Percentiles rank a stretch among this genome's conserved stretches.
Evolutionary conservation across 2,113 vertebrate species (phyloP).

Genomic region (Gobio gobio): DNA sequence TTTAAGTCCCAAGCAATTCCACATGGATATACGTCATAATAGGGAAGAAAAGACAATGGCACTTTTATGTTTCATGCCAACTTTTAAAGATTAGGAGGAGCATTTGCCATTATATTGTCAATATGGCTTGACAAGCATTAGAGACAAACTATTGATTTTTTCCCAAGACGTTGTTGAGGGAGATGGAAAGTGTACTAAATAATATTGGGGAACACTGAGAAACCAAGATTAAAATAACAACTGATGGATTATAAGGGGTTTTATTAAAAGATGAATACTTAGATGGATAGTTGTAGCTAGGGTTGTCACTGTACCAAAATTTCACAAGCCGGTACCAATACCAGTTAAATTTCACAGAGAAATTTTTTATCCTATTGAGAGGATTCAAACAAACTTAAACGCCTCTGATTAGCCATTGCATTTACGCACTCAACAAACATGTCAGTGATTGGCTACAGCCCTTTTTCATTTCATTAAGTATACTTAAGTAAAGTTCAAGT

Average conservation of each 20-base stretch:
- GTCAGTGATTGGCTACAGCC: too few species aligned
- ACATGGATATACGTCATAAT: background rate
- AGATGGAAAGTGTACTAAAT: conserved; percentile 22
- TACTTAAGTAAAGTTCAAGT: too few species aligned
- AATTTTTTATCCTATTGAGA: too few species aligned
- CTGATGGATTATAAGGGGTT: background rate
- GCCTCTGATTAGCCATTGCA: too few species aligned
- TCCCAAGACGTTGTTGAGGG: conserved; percentile 4
- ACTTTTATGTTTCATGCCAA: background rate
- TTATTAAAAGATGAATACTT: conserved; percentile 20
- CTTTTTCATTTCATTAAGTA: too few species aligned
- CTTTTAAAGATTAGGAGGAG: background rate
- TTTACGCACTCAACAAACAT: too few species aligned
- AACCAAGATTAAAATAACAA: conserved; percentile 29
- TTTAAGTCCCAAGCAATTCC: background rate
- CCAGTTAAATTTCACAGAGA: too few species aligned
- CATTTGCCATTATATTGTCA: conserved; percentile 13
- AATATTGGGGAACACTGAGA: conserved; percentile 31
- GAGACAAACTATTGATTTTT: conserved; percentile 33
- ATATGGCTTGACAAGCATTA: conserved; percentile 32
- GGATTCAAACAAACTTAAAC: too few species aligned
- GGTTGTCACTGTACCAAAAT: too few species aligned
- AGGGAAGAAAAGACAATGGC: background rate
- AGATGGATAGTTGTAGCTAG: background rate
- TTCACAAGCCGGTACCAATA: too few species aligned